Conservation (phyloP, 2,888 invertebrate species). For the Acronicta leporina region DNA sequence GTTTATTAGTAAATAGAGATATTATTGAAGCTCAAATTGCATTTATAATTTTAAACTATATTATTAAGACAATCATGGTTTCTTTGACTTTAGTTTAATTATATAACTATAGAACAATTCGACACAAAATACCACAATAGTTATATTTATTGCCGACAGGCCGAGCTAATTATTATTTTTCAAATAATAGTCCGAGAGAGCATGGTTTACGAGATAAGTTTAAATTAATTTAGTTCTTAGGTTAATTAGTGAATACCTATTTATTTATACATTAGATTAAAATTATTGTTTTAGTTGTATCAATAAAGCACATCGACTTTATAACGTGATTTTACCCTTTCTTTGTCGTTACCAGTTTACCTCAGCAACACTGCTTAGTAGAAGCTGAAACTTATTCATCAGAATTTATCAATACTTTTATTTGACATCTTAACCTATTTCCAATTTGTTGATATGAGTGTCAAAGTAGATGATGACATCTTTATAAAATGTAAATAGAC, state of each 20-base stretch:
- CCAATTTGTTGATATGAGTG: no score
- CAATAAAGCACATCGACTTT: constrained; percentile 50
- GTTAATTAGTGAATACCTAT: constrained; percentile 23
- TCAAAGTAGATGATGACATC: no score
- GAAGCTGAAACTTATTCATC: no score
- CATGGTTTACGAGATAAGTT: constrained; percentile 46
- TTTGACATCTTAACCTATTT: no score
- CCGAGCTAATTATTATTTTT: no score
- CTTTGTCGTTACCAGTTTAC: neutral
- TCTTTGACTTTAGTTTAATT: constrained; percentile 35
- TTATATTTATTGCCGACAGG: no score
- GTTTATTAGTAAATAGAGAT: constrained; percentile 12
- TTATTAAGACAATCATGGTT: constrained; percentile 46
- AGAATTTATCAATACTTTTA: no score
- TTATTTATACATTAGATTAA: constrained; percentile 42
- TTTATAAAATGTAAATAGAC: neutral
- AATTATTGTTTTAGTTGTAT: constrained; percentile 33
- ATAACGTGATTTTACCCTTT: no score
- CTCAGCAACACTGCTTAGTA: no score
- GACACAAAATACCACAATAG: no score
- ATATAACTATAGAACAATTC: no score
- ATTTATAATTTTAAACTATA: constrained; percentile 67
- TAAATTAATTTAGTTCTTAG: constrained; percentile 10
- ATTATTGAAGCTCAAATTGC: constrained; percentile 68
- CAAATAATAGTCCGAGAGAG: constrained; percentile 38